phyloP scores from a whole-genome alignment of 1,140 invertebrate genomes.

The Eubasilissa regina region DNA sequence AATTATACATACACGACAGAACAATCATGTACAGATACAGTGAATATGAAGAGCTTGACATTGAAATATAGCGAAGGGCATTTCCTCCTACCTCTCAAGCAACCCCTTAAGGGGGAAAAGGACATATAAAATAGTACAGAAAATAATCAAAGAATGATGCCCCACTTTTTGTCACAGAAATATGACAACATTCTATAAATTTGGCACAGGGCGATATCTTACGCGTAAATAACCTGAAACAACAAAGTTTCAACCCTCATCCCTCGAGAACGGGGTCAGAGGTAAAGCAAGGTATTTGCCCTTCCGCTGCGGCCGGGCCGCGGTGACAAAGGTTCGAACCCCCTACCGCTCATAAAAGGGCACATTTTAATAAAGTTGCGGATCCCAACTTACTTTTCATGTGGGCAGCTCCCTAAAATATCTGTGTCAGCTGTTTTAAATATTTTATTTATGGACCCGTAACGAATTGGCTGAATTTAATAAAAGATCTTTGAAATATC shows the following conservation, averaged over 20 bases:
- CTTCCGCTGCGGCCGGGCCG: not conserved
- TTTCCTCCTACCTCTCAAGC: no score
- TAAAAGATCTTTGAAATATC: no score
- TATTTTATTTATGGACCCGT: conserved; percentile 5
- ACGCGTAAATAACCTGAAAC: not conserved
- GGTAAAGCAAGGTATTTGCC: not conserved
- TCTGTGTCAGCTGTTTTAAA: conserved; percentile 16
- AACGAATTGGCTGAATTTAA: no score
- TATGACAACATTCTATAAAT: not conserved
- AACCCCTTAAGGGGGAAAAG: no score
- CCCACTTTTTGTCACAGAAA: not conserved
- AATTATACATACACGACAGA: no score
- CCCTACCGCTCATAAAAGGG: not conserved
- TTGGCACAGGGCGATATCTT: not conserved
- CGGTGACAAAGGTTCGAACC: conserved; percentile 9
- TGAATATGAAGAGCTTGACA: no score
- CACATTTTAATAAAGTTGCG: conserved; percentile 28
- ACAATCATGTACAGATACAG: no score
- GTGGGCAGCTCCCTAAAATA: not conserved
- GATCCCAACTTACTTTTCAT: not conserved
- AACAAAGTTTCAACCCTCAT: not conserved
- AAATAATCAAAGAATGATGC: no score
- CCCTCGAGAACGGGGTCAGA: conserved; percentile 1
- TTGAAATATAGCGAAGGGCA: no score
- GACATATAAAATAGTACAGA: no score